These are phyloP conservation scores for Thripadectes ignobilis DNA, from an alignment of 2,797 vertebrate species.

Conservation along the genomic window DNA sequence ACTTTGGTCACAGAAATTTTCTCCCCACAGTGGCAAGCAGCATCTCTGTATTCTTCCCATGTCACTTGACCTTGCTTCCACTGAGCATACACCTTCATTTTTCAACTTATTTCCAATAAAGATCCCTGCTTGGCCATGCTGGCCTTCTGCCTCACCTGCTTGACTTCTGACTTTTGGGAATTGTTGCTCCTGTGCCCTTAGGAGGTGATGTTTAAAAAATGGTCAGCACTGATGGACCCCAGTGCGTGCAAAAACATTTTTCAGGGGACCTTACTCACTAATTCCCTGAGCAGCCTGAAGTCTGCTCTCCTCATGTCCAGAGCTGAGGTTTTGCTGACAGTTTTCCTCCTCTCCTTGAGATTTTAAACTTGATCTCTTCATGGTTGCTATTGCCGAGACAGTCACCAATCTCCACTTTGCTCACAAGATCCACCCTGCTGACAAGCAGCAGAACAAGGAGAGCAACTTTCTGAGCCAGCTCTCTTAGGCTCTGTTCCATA, in stretches of 20 bases:
- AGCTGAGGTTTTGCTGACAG: neutral
- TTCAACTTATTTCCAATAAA: neutral
- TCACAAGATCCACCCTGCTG: too few relatives aligned
- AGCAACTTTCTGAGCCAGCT: neutral
- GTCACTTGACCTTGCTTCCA: neutral
- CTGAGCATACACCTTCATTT: neutral
- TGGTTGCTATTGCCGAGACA: too few relatives aligned
- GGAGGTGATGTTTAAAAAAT: neutral
- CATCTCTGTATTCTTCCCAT: neutral
- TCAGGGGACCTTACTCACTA: neutral
- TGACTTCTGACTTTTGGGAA: neutral
- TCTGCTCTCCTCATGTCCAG: neutral
- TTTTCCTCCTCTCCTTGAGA: neutral
- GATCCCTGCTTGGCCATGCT: neutral
- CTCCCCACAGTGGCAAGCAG: neutral
- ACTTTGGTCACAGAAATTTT: neutral
- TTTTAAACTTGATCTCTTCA: neutral
- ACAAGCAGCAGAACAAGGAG: too few relatives aligned
- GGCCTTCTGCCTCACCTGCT: neutral
- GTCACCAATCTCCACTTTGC: too few relatives aligned
- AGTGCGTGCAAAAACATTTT: neutral
- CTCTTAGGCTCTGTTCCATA: neutral
- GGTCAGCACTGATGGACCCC: neutral
- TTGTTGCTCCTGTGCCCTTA: neutral
- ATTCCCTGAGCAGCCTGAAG: neutral